Conservation (phyloP, 2,113 vertebrate genomes). For the Fregetta grallaria region DNA sequence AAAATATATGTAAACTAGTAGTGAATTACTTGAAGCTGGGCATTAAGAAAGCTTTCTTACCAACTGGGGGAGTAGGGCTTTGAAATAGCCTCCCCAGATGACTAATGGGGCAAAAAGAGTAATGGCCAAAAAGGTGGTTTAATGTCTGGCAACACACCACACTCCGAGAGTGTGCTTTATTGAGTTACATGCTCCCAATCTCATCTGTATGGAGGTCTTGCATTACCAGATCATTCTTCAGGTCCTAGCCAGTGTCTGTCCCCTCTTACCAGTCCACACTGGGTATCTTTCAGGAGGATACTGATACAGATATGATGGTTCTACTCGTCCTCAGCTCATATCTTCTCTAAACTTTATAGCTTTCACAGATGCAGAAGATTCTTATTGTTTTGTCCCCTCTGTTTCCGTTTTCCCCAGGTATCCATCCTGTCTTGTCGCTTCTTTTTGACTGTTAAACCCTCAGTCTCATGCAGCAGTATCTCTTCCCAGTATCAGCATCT, state of each 20-base stretch:
- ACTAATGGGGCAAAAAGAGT: background rate
- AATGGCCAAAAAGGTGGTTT: background rate
- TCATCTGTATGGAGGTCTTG: background rate
- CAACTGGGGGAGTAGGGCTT: background rate
- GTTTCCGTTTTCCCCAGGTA: background rate
- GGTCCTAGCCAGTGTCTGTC: background rate
- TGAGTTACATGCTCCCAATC: background rate
- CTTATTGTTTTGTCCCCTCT: background rate
- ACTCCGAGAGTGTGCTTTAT: background rate
- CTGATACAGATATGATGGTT: background rate
- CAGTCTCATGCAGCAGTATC: background rate
- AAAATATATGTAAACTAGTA: background rate
- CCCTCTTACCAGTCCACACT: background rate
- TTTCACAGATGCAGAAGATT: background rate
- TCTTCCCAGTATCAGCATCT: background rate
- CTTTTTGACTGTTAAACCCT: background rate
- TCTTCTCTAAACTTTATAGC: background rate
- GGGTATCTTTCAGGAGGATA: background rate
- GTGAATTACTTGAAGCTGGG: background rate
- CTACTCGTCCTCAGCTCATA: background rate
- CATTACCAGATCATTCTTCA: background rate
- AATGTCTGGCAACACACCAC: background rate
- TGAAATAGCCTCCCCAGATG: background rate
- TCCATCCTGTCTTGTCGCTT: background rate
- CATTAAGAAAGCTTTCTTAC: background rate